These are phyloP conservation scores for Parauchenoglanis punctatus DNA, from an alignment of 2,797 vertebrate genomes.

Conservation along the genomic window DNA sequence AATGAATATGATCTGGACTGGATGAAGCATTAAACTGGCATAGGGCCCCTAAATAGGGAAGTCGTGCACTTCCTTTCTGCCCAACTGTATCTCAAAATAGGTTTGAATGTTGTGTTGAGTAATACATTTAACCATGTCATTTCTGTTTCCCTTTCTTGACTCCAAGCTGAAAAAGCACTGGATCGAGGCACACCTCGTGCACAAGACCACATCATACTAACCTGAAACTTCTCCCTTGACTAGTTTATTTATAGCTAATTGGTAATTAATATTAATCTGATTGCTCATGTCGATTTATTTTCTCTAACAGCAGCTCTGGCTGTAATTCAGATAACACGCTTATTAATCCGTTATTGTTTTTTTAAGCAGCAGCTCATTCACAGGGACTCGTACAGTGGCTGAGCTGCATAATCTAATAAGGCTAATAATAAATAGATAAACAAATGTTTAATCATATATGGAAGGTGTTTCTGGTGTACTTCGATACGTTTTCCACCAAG, in stretches of 20 bases:
- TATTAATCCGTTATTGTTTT: background rate
- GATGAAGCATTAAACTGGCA: background rate
- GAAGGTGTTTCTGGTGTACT: background rate
- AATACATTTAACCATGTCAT: background rate
- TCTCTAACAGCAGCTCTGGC: too few relatives aligned
- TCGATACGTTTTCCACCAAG: background rate
- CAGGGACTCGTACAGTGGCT: background rate
- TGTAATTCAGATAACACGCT: background rate
- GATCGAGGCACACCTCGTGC: background rate
- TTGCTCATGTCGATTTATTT: background rate
- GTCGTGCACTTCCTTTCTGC: conserved; percentile 7
- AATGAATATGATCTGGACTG: background rate
- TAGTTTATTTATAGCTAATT: background rate
- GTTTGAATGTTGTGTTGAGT: conserved; percentile 13
- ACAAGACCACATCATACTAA: background rate
- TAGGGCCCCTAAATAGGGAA: background rate
- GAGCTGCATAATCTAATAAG: background rate
- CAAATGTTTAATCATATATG: background rate
- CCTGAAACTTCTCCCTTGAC: background rate
- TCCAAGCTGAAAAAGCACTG: background rate
- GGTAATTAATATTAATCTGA: background rate
- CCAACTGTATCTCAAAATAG: conserved; percentile 23
- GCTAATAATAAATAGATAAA: background rate
- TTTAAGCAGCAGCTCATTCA: background rate
- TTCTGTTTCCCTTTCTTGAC: background rate